phyloP scores from a whole-genome alignment of 2,113 vertebrate genomes.

The Centropristis striata region DNA sequence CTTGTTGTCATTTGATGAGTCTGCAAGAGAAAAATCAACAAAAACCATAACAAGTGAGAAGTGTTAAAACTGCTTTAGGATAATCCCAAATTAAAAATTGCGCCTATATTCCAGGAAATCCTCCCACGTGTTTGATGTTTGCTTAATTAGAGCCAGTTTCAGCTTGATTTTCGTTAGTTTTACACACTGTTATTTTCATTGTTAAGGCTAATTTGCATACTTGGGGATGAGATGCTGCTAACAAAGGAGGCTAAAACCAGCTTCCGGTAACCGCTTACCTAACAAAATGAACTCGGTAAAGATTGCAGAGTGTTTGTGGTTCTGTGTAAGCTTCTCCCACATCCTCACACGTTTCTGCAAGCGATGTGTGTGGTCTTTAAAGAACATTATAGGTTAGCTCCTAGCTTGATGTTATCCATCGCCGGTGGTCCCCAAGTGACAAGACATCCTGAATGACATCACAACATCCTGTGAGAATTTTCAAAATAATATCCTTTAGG shows the following conservation, averaged over 20 bases:
- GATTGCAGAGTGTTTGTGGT: not conserved
- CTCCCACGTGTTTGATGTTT: not conserved
- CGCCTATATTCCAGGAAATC: not conserved
- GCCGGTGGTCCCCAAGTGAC: not conserved
- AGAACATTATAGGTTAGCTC: not conserved
- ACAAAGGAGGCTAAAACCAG: slow-evolving; percentile 7
- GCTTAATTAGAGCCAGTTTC: not conserved
- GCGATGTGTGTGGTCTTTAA: not conserved
- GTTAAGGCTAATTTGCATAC: slow-evolving; percentile 19
- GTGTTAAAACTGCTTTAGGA: not conserved
- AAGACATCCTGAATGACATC: not conserved
- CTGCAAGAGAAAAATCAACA: not conserved
- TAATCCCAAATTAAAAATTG: not conserved
- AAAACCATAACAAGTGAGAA: not conserved
- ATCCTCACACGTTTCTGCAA: not conserved
- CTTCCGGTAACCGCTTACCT: slow-evolving; percentile 10
- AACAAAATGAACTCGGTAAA: not conserved
- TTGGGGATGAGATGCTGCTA: slow-evolving; percentile 34
- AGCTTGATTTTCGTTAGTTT: not conserved
- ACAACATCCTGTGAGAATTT: slow-evolving; percentile 35
- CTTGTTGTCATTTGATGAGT: slow-evolving; percentile 19
- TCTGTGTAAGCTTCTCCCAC: not conserved
- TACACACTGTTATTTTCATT: not conserved
- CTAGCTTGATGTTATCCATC: slow-evolving; percentile 3
- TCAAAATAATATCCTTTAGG: slow-evolving; percentile 26